Evolutionary conservation across 2,888 invertebrate species (phyloP).

Genomic region (Mythimna vitellina): DNA sequence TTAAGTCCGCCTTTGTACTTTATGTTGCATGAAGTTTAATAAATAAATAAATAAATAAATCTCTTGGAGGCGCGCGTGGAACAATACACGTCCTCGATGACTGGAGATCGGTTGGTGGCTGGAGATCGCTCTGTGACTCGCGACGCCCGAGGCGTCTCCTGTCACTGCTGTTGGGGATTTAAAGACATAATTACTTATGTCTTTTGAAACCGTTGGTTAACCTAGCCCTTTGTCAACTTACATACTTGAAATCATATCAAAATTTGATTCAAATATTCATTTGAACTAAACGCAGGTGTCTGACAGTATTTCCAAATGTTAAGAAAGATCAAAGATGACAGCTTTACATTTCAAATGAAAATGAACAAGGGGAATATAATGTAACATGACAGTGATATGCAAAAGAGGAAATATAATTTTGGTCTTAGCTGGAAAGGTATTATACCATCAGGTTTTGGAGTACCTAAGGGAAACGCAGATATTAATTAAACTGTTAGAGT

Average conservation of each 20-base stretch:
- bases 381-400: slow-evolving; percentile 32
- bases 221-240: not conserved
- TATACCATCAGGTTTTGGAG: slow-evolving; percentile 17
- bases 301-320: slow-evolving; percentile 13
- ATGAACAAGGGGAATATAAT: slow-evolving; percentile 4
- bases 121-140: too few relatives aligned
- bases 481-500: not conserved
- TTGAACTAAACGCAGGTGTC: slow-evolving; percentile 21
- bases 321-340: slow-evolving; percentile 53
- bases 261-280: not conserved
- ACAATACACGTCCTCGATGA: too few relatives aligned
- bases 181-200: not conserved
- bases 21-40: too few relatives aligned
- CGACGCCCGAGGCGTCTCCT: too few relatives aligned
- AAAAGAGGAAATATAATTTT: slow-evolving; percentile 31
- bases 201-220: not conserved
- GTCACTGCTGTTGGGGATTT: too few relatives aligned
- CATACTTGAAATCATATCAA: not conserved
- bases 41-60: too few relatives aligned
- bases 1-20: too few relatives aligned
- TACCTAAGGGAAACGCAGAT: not conserved
- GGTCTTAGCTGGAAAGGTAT: slow-evolving; percentile 32
- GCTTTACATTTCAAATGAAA: slow-evolving; percentile 33
- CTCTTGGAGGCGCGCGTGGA: too few relatives aligned
- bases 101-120: too few relatives aligned